These are phyloP conservation scores for Brienomyrus brachyistius DNA, from an alignment of 2,113 vertebrate genomes.

Conservation along the genomic window DNA sequence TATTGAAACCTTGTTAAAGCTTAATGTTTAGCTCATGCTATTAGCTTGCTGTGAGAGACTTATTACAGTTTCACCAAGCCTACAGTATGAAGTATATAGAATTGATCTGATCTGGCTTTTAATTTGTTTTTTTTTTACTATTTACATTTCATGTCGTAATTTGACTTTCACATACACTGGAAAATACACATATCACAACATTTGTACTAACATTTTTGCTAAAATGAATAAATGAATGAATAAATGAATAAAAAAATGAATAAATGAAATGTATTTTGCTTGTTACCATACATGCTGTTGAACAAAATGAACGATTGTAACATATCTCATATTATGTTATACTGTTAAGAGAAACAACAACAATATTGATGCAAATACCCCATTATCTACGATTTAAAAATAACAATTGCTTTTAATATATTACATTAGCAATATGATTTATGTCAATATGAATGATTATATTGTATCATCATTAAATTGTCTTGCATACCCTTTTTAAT, in stretches of 20 bases:
- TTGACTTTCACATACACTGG: not conserved
- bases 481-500: not conserved
- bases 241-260: too few relatives aligned
- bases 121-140: not conserved
- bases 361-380: not conserved
- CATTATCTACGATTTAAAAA: not conserved
- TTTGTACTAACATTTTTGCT: not conserved
- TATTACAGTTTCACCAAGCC: not conserved
- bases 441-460: not conserved
- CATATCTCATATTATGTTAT: not conserved
- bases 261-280: not conserved
- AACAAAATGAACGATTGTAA: not conserved
- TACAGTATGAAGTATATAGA: not conserved
- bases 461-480: not conserved
- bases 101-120: not conserved
- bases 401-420: not conserved
- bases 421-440: not conserved
- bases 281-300: not conserved
- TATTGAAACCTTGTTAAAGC: not conserved
- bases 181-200: not conserved
- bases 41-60: not conserved
- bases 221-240: not conserved
- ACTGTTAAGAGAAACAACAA: not conserved
- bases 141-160: not conserved
- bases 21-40: not conserved